Evolutionary conservation across 2,797 vertebrate genomes (phyloP).

Genomic region (Pseudochaenichthys georgianus): DNA sequence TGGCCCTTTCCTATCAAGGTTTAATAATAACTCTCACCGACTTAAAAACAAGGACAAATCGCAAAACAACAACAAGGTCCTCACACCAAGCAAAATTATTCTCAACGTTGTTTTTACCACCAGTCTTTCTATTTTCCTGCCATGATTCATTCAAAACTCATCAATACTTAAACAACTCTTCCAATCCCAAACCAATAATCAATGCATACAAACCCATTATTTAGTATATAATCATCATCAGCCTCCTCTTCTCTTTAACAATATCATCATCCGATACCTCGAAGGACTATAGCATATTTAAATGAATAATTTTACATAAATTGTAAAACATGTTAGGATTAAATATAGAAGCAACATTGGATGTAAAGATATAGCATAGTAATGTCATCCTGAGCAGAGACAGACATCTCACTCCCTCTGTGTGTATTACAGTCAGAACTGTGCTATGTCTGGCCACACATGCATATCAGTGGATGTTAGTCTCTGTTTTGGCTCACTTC

Average conservation of each 20-base stretch:
- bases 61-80: not conserved
- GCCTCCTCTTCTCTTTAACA: not conserved
- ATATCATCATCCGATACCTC: not conserved
- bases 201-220: not conserved
- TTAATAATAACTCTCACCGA: slow-evolving; percentile 19
- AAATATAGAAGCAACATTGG: no score
- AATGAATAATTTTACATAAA: not conserved
- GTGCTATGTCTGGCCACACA: no score
- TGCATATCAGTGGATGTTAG: no score
- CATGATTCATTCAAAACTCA: not conserved
- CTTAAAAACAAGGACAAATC: slow-evolving; percentile 20
- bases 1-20: slow-evolving; percentile 28
- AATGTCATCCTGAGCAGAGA: no score
- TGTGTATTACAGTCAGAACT: no score
- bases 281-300: not conserved
- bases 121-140: not conserved
- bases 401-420: no score
- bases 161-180: not conserved
- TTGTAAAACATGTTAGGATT: no score
- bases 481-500: not conserved
- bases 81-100: not conserved
- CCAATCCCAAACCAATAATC: not conserved
- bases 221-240: not conserved
- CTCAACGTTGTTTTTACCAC: not conserved
- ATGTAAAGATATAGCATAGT: no score